Evolutionary conservation across 1,140 invertebrate genomes (phyloP).

Genomic region (Nylanderia fulva): DNA sequence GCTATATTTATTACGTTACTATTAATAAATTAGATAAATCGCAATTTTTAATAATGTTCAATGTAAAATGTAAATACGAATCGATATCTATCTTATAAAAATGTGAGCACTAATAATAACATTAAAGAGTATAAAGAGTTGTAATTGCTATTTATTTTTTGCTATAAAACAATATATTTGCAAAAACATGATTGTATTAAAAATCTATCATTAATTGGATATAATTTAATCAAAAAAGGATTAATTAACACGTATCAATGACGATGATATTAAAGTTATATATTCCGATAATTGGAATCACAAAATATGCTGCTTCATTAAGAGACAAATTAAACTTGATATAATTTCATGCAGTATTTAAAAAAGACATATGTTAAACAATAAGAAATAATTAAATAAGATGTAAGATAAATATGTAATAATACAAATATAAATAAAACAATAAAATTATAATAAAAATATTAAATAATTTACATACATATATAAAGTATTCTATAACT

Average conservation of each 20-base stretch:
- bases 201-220: not conserved
- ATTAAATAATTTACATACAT: conserved; percentile 26
- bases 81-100: not conserved
- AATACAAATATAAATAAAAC: not conserved
- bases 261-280: not conserved
- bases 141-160: not conserved
- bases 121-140: not conserved
- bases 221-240: conserved; percentile 4
- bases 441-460: not conserved
- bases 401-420: conserved; percentile 5
- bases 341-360: not conserved
- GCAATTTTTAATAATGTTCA: not conserved
- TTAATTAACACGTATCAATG: conserved; percentile 22
- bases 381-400: conserved; percentile 29
- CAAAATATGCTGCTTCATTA: conserved; percentile 17
- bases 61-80: not conserved
- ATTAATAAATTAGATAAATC: not conserved
- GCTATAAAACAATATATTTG: not conserved
- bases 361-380: not conserved
- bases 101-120: not conserved
- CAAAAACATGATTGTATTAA: not conserved
- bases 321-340: conserved; percentile 20
- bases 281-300: conserved; percentile 16
- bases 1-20: no score
- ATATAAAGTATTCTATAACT: not conserved